These are phyloP conservation scores for Poecilia latipinna DNA, from an alignment of 2,113 vertebrate species.

Conservation along the genomic window DNA sequence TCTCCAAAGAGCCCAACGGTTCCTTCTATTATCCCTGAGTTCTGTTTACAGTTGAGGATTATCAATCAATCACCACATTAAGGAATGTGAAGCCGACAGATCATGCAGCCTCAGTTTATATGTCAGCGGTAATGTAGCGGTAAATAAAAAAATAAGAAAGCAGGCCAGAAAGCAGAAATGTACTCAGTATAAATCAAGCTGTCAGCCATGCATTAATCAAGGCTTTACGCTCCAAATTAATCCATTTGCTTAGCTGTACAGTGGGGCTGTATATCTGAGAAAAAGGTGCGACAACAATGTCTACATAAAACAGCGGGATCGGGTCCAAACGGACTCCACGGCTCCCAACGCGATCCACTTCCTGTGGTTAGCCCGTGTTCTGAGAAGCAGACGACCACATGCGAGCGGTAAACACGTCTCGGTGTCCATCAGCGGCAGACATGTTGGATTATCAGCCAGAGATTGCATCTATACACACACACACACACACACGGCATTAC, in stretches of 20 bases:
- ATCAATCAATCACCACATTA: constrained; percentile 1
- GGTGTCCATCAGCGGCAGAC: not conserved
- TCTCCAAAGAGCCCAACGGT: not conserved
- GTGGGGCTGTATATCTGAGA: not conserved
- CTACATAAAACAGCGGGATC: not conserved
- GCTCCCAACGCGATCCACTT: not conserved
- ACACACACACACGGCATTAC: not conserved
- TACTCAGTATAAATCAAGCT: constrained; percentile 5
- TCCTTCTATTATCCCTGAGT: not conserved
- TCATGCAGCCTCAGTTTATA: constrained; percentile 7
- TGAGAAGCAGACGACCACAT: not conserved
- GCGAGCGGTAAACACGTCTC: not conserved
- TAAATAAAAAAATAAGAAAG: constrained; percentile 13
- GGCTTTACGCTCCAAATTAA: not conserved
- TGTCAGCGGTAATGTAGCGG: constrained; percentile 13
- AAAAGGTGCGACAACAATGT: constrained; percentile 11
- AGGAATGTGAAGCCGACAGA: not conserved
- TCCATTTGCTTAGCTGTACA: constrained; percentile 6
- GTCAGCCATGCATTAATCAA: constrained; percentile 7
- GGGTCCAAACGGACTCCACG: no score
- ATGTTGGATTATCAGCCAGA: not conserved
- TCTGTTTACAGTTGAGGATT: not conserved
- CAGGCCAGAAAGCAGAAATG: not conserved
- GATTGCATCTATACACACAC: not conserved
- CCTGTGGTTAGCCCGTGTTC: not conserved